phyloP scores from a whole-genome alignment of 2,888 invertebrate genomes.

The Aphodius sticticus region DNA sequence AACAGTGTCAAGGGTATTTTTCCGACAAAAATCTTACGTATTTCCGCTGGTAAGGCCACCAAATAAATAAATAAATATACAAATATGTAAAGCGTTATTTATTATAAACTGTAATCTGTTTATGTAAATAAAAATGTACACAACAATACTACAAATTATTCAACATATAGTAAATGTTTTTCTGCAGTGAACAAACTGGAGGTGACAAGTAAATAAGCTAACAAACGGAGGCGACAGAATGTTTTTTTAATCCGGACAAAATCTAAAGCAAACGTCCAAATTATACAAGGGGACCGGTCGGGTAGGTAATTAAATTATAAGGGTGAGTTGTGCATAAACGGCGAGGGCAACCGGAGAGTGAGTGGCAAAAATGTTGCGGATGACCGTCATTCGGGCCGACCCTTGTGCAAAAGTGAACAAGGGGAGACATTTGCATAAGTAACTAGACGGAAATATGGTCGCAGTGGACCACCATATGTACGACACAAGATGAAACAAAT shows the following conservation, averaged over 20 bases:
- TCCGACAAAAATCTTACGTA: too few relatives aligned
- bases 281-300: neutral
- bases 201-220: neutral
- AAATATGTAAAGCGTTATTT: too few relatives aligned
- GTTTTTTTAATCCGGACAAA: constrained; percentile 4
- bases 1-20: too few relatives aligned
- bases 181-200: neutral
- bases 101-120: neutral
- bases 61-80: too few relatives aligned
- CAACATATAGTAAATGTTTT: neutral
- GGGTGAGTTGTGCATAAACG: neutral
- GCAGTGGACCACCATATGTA: neutral
- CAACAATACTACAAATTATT: neutral
- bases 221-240: neutral
- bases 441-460: neutral
- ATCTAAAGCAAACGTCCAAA: constrained; percentile 4
- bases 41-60: too few relatives aligned
- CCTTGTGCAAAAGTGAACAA: neutral
- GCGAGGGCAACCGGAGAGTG: neutral
- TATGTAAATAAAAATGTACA: neutral
- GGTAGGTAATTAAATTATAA: constrained; percentile 4
- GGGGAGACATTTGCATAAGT: neutral
- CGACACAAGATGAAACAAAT: neutral
- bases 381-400: neutral
- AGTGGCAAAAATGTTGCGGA: neutral